phyloP scores from a whole-genome alignment of 2,888 invertebrate genomes.

The Minunthozetes semirufus region DNA sequence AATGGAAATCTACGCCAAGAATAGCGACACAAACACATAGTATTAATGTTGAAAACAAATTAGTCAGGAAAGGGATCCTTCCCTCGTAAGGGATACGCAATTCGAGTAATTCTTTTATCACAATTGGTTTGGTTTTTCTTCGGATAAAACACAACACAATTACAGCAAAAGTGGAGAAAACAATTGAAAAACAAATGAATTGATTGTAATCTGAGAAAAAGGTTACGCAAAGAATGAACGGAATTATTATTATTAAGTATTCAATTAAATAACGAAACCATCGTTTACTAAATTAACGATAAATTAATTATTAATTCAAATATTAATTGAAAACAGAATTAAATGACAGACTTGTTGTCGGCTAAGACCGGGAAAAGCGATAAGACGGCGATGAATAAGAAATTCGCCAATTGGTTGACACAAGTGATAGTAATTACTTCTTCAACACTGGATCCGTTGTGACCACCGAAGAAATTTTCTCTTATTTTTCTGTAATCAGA shows the following conservation, averaged over 20 bases:
- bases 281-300: not conserved
- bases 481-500: constrained; percentile 19
- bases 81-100: not conserved
- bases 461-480: constrained; percentile 25
- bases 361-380: constrained; percentile 24
- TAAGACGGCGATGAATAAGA: constrained; percentile 19
- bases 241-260: constrained; percentile 24
- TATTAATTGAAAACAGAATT: not conserved
- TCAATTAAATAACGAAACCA: constrained; percentile 23
- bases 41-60: constrained; percentile 50
- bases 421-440: constrained; percentile 28
- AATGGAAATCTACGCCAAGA: constrained; percentile 83
- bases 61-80: constrained; percentile 27
- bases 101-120: not conserved
- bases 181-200: not conserved
- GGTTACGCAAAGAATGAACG: constrained; percentile 33
- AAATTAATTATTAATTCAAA: constrained; percentile 19
- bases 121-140: not conserved
- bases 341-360: constrained; percentile 27
- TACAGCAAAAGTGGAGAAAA: constrained; percentile 18
- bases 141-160: constrained; percentile 17
- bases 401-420: constrained; percentile 26
- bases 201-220: not conserved
- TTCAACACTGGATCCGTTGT: not conserved
- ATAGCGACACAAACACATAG: constrained; percentile 60